phyloP scores from a whole-genome alignment of 2,113 vertebrate genomes.

The Crypturellus undulatus region DNA sequence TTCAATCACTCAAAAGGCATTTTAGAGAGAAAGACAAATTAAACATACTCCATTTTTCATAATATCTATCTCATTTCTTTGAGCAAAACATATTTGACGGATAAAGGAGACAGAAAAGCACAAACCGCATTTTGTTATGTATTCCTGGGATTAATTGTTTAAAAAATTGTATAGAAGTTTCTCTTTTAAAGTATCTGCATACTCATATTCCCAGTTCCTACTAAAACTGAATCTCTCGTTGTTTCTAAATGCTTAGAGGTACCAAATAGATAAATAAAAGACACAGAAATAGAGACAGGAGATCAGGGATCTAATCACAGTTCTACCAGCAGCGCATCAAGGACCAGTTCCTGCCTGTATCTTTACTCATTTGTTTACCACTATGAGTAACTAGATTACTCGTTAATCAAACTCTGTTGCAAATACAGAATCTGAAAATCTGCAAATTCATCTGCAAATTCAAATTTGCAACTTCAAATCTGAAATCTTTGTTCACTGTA shows the following conservation, averaged over 20 bases:
- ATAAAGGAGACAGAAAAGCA: not conserved
- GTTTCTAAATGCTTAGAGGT: not conserved
- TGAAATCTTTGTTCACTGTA: not conserved
- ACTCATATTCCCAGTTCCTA: not conserved
- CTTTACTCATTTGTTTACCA: constrained; percentile 3
- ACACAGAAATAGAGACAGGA: not conserved
- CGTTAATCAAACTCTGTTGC: not conserved
- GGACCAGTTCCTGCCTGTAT: not conserved
- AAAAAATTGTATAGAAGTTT: not conserved
- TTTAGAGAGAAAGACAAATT: not conserved
- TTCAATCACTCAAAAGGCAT: not conserved
- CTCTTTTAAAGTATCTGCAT: not conserved
- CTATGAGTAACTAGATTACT: not conserved
- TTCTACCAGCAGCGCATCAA: not conserved
- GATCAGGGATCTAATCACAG: not conserved
- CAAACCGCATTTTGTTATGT: not conserved
- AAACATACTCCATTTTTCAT: not conserved
- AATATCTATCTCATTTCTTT: not conserved
- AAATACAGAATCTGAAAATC: not conserved
- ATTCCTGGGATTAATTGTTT: not conserved
- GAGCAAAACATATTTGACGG: not conserved
- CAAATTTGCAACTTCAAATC: not conserved
- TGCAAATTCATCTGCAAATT: no score
- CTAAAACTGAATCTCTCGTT: not conserved
- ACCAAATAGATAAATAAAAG: not conserved